phyloP scores from a whole-genome alignment of 2,113 vertebrate genomes.

The Syngnathoides biaculeatus region DNA sequence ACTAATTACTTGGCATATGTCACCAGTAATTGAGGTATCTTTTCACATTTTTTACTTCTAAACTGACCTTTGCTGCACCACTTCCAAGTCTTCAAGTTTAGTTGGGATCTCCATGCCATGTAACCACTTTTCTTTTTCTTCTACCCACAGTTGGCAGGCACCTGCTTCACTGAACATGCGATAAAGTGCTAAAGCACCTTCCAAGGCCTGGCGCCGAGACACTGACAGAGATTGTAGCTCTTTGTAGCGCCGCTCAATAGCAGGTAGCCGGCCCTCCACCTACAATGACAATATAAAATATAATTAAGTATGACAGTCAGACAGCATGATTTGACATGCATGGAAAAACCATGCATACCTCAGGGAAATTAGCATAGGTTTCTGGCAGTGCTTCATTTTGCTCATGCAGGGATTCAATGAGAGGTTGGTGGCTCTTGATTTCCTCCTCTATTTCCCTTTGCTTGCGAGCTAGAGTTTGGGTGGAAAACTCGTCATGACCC shows the following conservation, averaged over 20 bases:
- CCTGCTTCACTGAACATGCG: conserved; percentile 91
- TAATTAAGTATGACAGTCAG: conserved; percentile 5
- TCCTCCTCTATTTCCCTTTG: conserved; percentile 90
- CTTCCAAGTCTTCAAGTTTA: conserved; percentile 91
- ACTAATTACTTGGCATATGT: not conserved
- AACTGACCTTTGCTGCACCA: conserved; percentile 87
- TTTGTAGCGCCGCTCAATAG: conserved; percentile 79
- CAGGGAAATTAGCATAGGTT: conserved; percentile 55
- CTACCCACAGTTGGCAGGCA: conserved; percentile 91
- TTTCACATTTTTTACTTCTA: not conserved
- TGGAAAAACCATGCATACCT: conserved; percentile 49
- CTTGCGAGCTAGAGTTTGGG: conserved; percentile 83
- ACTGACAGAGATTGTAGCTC: conserved; percentile 78
- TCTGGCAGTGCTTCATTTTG: conserved; percentile 75
- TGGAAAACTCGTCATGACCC: conserved; percentile 89
- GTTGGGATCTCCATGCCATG: conserved; percentile 83
- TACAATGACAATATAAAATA: conserved; percentile 12
- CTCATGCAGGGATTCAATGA: conserved; percentile 82
- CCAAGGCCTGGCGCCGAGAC: conserved; percentile 76
- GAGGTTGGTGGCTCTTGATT: conserved; percentile 79
- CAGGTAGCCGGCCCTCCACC: conserved; percentile 78
- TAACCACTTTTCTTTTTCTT: conserved; percentile 93
- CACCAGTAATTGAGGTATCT: not conserved
- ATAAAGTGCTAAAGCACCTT: conserved; percentile 82
- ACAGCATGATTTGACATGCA: conserved; percentile 2